Evolutionary conservation across 2,797 vertebrate species (phyloP), one percentile per base, ranked within the genome.

Genomic region (Neoniphon sammara): DNA sequence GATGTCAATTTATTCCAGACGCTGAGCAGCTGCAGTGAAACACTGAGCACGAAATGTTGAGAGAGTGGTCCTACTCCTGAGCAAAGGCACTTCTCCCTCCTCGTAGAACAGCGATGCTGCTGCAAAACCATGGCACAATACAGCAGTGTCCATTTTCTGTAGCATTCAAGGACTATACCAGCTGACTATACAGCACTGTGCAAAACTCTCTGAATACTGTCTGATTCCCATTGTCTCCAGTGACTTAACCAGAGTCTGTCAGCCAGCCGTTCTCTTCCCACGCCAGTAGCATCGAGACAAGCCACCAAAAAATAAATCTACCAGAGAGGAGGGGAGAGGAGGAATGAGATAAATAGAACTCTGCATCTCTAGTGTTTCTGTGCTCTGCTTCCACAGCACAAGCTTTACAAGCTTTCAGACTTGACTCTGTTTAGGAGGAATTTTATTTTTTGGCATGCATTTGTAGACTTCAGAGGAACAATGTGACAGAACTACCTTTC

Each of bases 91-190:
- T 62, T 39, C 61, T 57, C 49, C 61, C 8, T 56, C 36, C 31
- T 52, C 46, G 12, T 17, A 54, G 57, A 66, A 66, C 72, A 54
- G 20, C 42, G 20, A 66, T 63, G 65, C 56, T 61, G 36, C 21
- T 9, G 6, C 15, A 66, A 49, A 66, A 73, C 60, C 12, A 25
- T 63, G 42, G 30, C 50, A 70, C 46, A 47, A 34, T 17, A 34
- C 14, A 54, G 62, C n/a, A 9, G 53, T 49, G 25, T 17, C 31
- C 17, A 21, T 56, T 66, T 66, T 11, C 39, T 42, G 11, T 25
- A 55, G n/a, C 42, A 62, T 27, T 47, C 56, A 10, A 30, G 54
- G 7, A 30, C 54, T 17, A 15, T 21, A 54, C 14, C 50, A 66
- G 11, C 25, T 52, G 42, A 30, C 53, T 55, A 11, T 27, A 25